Conservation (phyloP, 1,140 invertebrate genomes). For the Bombus confusus region DNA sequence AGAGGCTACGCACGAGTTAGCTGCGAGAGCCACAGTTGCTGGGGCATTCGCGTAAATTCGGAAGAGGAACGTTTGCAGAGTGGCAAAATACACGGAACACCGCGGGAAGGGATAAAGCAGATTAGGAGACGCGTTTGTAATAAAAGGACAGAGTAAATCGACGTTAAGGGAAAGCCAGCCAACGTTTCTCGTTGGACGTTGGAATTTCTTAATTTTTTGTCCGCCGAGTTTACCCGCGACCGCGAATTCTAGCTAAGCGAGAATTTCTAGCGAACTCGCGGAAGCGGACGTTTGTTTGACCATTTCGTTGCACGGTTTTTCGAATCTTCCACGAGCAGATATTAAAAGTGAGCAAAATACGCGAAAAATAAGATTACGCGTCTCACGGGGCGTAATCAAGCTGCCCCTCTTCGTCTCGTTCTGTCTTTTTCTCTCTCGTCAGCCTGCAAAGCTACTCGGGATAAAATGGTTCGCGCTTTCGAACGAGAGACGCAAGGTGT, state of each 20-base stretch:
- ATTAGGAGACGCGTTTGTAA: constrained; percentile 32
- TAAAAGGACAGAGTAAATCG: constrained; percentile 29
- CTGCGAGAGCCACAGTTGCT: neutral
- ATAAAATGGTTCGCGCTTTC: neutral
- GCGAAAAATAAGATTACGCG: constrained; percentile 33
- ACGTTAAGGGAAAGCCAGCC: constrained; percentile 17
- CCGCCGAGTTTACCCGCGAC: neutral
- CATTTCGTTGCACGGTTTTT: neutral
- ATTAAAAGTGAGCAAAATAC: constrained; percentile 4
- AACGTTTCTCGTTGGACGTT: neutral
- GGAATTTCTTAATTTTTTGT: constrained; percentile 36
- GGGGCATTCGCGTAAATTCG: constrained; percentile 5
- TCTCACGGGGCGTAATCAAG: neutral
- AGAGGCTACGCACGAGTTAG: neutral
- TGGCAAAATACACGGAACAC: constrained; percentile 16
- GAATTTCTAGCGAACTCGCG: no score
- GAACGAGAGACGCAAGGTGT: neutral
- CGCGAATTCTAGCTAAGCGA: neutral
- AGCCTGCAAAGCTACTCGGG: neutral
- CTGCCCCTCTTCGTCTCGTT: neutral
- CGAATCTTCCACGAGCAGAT: neutral
- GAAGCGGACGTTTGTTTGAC: neutral
- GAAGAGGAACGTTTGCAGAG: constrained; percentile 2
- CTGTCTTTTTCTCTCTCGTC: no score
- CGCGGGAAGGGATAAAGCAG: neutral